Evolutionary conservation across 92 coral and sea anemone species (phyloP), one percentile per base, ranked within the genome.

Genomic region (Phenganax subtilis): DNA sequence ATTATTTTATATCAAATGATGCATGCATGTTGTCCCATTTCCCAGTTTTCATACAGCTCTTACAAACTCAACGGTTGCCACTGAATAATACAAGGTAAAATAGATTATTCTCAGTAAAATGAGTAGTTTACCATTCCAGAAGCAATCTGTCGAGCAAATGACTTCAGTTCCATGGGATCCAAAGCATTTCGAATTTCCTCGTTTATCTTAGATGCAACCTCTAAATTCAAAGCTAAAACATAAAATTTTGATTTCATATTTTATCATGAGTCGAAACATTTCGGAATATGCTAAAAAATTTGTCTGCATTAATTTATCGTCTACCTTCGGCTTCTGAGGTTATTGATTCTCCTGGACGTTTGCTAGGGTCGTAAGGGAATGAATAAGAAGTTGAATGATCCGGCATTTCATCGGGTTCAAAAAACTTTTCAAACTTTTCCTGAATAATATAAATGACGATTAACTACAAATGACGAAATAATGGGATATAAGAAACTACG

Each of bases 131-230:
- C 98, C 98, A 94, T 94, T 77, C 98, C 98, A 70, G 86, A 88
- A 2, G 97, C 92, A 54, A 94, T 94, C 85, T 94, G 98, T 69
- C 85, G 87, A 65, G 98, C 97, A 83, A 94, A 94, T 71, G 97
- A 94, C 83, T 92, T 91, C 74, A 94, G 90, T 51, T 92, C 98
- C 75, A 77, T 82, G 25, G 98, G 86, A 72, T 94, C 93, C 84
- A 94, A 86, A 47, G 98, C 98, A 14, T 91, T 92, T 60, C 92
- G 94, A 56, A 94, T 85, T 37, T 79, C 73, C 54, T 64, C 59
- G 55, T 79, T 79, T 10, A 79, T 69, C 63, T 56, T 63, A 1
- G 73, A 6, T 4, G 83, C 83, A 63, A 79, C 56, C 15, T 79
- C 74, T 56, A 29, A 37, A 29, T 76, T 76, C 51, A 30, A 51